phyloP scores from a whole-genome alignment of 2,888 invertebrate species.

The Apantesis nais region DNA sequence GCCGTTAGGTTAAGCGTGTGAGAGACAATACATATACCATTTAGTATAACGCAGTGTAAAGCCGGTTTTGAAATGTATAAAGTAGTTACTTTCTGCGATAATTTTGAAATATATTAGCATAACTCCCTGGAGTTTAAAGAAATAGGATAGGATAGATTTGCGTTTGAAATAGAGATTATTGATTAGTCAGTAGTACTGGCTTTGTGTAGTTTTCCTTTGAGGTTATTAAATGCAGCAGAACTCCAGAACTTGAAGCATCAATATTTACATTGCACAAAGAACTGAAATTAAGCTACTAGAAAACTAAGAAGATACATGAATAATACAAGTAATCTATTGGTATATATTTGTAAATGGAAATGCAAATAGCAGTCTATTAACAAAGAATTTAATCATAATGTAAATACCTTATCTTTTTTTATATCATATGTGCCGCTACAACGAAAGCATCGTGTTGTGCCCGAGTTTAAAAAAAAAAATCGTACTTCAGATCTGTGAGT shows the following conservation, averaged over 20 bases:
- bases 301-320: neutral
- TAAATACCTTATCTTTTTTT: neutral
- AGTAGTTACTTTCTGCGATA: neutral
- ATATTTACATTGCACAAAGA: neutral
- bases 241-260: no score
- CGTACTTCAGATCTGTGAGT: no score
- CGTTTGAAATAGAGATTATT: no score
- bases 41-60: neutral
- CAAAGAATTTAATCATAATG: neutral
- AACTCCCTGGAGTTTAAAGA: neutral
- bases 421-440: neutral
- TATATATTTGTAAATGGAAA: neutral
- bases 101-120: neutral
- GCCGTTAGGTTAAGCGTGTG: neutral
- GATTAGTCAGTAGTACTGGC: no score
- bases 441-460: neutral
- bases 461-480: no score
- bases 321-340: neutral
- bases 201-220: no score
- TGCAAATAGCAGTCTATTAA: constrained; percentile 1
- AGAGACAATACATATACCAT: neutral
- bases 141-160: neutral
- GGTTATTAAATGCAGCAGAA: no score
- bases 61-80: neutral
- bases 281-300: neutral